Percentiles rank a stretch among this genome's conserved stretches.
These are phyloP conservation scores for Gymnoscopelus braueri DNA, from an alignment of 2,797 vertebrate genomes.

Conservation along the genomic window DNA sequence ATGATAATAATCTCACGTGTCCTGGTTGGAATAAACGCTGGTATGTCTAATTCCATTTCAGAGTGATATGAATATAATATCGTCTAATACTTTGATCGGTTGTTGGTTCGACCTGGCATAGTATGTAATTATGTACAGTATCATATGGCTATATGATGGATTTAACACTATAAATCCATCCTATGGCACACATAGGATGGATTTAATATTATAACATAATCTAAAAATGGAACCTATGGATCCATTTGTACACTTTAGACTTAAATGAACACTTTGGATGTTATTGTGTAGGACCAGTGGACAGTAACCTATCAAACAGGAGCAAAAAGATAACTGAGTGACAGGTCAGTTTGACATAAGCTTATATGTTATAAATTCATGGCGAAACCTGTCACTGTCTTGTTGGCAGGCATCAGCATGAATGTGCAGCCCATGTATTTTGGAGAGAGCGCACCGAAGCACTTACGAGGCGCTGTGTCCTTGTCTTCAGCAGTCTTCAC, in stretches of 20 bases:
- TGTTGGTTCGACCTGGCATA: no score
- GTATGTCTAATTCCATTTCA: slow-evolving; percentile 58
- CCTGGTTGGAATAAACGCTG: slow-evolving; percentile 88
- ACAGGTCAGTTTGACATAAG: neutral
- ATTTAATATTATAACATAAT: no score
- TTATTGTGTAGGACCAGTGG: no score
- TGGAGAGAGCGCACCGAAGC: slow-evolving; percentile 90
- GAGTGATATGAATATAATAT: neutral
- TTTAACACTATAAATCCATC: no score
- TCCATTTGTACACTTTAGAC: no score
- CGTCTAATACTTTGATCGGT: no score
- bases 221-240: no score
- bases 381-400: slow-evolving; percentile 2
- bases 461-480: slow-evolving; percentile 86
- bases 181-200: no score
- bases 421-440: slow-evolving; percentile 95
- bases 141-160: no score
- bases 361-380: neutral
- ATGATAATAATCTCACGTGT: slow-evolving; percentile 91
- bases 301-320: neutral
- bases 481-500: slow-evolving; percentile 90
- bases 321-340: neutral
- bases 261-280: no score
- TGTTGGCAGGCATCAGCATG: slow-evolving; percentile 88
- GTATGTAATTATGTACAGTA: no score